These are phyloP conservation scores for Nephrocerus scutellatus DNA, from an alignment of 2,888 invertebrate genomes.

Conservation along the genomic window DNA sequence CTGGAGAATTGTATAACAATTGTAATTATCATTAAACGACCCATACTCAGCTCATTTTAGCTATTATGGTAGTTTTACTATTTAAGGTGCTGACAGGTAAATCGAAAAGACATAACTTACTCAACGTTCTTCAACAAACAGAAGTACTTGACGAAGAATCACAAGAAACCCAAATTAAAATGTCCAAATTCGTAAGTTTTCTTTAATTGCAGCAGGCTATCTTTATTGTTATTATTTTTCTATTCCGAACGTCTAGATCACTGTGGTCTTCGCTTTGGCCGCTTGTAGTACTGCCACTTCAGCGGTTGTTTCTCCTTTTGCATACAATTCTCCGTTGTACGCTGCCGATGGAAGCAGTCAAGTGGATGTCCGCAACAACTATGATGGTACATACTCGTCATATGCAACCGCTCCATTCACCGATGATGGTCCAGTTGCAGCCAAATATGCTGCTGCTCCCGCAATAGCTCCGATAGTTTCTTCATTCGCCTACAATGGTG, in stretches of 20 bases:
- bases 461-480: too few relatives aligned
- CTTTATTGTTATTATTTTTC: too few relatives aligned
- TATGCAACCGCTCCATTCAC: constrained; percentile 41
- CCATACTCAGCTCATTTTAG: too few relatives aligned
- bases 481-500: constrained; percentile 4
- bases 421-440: constrained; percentile 33
- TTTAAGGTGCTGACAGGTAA: constrained; percentile 27
- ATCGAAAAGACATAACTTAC: constrained; percentile 10
- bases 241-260: too few relatives aligned
- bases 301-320: constrained; percentile 30
- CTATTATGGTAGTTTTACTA: constrained; percentile 27
- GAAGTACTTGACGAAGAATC: constrained; percentile 13
- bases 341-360: constrained; percentile 40
- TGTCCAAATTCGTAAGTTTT: constrained; percentile 39
- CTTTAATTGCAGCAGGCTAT: neutral
- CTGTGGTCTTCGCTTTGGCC: constrained; percentile 26
- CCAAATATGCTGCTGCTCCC: constrained; percentile 34
- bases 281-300: constrained; percentile 28
- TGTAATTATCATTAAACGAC: too few relatives aligned
- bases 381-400: constrained; percentile 37
- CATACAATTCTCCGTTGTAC: constrained; percentile 48
- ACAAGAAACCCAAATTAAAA: constrained; percentile 27
- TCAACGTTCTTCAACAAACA: constrained; percentile 20
- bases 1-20: too few relatives aligned
- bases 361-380: constrained; percentile 40